Base-by-base conservation (phyloP, 1,140 invertebrate species). In the Limonius californicus region DNA sequence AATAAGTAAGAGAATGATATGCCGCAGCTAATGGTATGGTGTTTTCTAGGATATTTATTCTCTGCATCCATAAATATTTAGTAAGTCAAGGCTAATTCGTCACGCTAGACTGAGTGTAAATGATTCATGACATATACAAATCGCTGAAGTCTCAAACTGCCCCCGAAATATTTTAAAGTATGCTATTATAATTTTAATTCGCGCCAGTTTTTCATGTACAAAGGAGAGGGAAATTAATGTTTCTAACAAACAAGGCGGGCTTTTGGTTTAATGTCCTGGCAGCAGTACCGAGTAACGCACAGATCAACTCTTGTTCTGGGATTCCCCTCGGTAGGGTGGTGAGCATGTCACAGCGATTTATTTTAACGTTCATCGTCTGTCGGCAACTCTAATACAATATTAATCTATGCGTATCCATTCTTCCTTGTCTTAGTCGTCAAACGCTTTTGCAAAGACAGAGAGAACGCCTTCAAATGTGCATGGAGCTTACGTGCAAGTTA, bases 331-430 rank as follows among this genome's bases (percentile, higher is more conserved):
- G 16, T 50, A 50, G 45, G 27, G 35, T 7, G 45, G 43, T 59
- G 30, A 59, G 45, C 58, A 50, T 23, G 43, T 50, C 45, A 32
- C 50, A 42, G 16, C 59, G 59, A 61, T 61, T 61, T 61, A 35
- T 61, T 61, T 61, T 61, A 61, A 61, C 50, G 59, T 61, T 59
- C 59, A 61, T 61, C 53, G 59, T 20, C 59, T 61, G 50, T 19
- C 50, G 53, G 50, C 59, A 60, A 61, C 59, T 61, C 53, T 54
- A 42, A 54, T 61, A 54, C 54, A 61, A 19, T 61, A 61, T 61
- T 61, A 55, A 54, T 61, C 45, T 60, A 42, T 55, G 59, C 50
- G 23, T 39, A 61, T 61, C 35, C 50, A 35, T 35, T 55, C 27
- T 30, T 55, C 59, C 42, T 55, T 61, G 54, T 61, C 53, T 61